Conservation (phyloP, 2,113 vertebrate genomes). For the Barbus barbus region DNA sequence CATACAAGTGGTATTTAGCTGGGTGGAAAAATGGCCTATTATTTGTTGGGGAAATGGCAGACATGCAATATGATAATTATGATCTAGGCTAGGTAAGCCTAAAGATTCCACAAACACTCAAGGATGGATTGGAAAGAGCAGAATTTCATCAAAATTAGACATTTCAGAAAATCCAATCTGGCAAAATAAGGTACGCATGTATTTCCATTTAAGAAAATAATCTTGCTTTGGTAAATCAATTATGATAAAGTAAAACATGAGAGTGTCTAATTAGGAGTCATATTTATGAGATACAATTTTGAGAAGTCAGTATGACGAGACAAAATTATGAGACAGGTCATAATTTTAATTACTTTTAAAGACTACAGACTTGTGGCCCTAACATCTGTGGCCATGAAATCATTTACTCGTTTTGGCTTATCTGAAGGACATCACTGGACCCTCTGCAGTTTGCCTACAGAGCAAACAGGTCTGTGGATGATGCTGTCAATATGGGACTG, state of each 20-base stretch:
- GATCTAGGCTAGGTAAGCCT: neutral
- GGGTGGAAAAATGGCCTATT: neutral
- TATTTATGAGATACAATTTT: no score
- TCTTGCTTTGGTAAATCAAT: neutral
- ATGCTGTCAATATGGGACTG: no score
- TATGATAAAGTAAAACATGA: neutral
- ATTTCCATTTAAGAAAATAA: neutral
- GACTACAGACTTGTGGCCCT: no score
- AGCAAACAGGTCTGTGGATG: no score
- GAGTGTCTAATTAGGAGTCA: no score
- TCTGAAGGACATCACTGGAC: no score
- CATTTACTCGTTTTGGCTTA: no score
- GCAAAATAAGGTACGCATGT: neutral
- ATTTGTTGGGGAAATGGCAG: neutral
- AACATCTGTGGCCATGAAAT: no score
- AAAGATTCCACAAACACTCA: neutral
- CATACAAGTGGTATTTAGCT: no score
- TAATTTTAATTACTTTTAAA: no score
- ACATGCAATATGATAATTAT: neutral
- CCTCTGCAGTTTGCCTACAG: no score
- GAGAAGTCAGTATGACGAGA: no score
- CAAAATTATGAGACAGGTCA: neutral
- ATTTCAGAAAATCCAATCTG: neutral
- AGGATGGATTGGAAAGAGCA: neutral
- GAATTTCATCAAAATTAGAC: neutral